Evolutionary conservation across 2,797 vertebrate genomes (phyloP), one percentile per base, ranked within the genome.

Genomic region (Pelodytes ibericus): DNA sequence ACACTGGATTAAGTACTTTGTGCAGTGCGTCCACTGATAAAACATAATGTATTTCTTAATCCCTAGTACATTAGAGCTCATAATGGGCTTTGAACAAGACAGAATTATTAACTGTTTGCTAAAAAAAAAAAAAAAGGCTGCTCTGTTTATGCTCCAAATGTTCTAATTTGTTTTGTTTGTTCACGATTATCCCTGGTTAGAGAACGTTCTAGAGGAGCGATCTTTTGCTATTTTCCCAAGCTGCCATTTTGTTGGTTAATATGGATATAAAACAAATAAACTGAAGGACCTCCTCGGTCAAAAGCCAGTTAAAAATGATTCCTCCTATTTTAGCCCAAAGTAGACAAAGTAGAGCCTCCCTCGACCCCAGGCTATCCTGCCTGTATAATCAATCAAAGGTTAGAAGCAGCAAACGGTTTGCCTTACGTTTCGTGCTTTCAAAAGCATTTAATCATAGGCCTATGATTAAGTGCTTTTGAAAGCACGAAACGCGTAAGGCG

Each of bases 11-110:
- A 83, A 85, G 84, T 44, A 22, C 80, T 74, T 83, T 78, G 30
- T 69, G 77, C 81, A 74, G 77, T 69, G 71, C 31, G 44, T 73
- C 64, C 67, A 51, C 71, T 77, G 80, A 86, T 81, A 81, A 74
- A 82, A 71, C 85, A 83, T 74, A 84, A 80, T 80, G 22, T 84
- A 83, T 84, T 87, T 86, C 83, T 83, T 87, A 88, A 87, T 87
- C 83, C 80, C 85, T 85, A 74, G 65, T 84, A 80, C 86, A 86
- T 87, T 84, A 76, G 82, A 77, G 80, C 71, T 80, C 74, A 84
- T 83, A 77, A 84, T 81, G 71, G 77, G 75, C 81, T 75, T 62
- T 78, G 82, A 76, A 83, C 67, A 81, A 71, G 24, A 65, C 25
- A 74, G 72, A 75, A 82, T 78, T 82, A 53, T 81, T 82, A 68